Base-by-base conservation (phyloP, 2,113 vertebrate genomes). In the Sminthopsis crassicaudata region DNA sequence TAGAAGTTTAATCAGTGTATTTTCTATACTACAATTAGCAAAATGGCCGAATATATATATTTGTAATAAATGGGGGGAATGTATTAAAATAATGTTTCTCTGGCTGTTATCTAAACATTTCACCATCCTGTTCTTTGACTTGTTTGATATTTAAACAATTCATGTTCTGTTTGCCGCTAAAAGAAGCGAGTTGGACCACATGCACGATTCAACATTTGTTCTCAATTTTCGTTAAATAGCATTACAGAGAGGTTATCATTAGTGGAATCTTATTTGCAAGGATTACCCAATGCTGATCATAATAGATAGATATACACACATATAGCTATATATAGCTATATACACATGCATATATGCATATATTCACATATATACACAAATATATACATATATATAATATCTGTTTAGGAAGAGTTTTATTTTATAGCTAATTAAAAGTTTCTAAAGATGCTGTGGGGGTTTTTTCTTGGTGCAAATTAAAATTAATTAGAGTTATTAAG, bases 401-500 rank as follows among this genome's bases (percentile, higher is more conserved):
- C 93, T 98, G 96, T 95, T 98, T 96, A 96, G 97, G 97, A 96
- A 98, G 97, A 98, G 97, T 98, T 99, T 98, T 98, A 98, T 98
- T 98, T 98, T 98, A 98, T 98, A 98, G 98, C 98, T 98, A 99
- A 98, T 99, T 99, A 98, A 99, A 99, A 99, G 98, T 99, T 99
- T 99, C 98, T 98, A 98, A 98, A 98, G 98, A 99, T 98, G 98
- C 98, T 91, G 96, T 98, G 98, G 98, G 98, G 98, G 98, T 99
- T 98, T 98, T 96, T 99, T 98, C 97, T 97, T 93, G 91, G 97
- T 98, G 97, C 98, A 99, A 99, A 99, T 99, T 99, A 99, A 98
- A 99, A 99, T 98, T 98, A 99, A 99, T 99, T 99, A 99, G 98
- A 98, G 98, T 99, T 98, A 99, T 99, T 99, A 99, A 98, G 98